Evolutionary conservation across 2,797 vertebrate species (phyloP).

Genomic region (Alcedo quadribrachys): DNA sequence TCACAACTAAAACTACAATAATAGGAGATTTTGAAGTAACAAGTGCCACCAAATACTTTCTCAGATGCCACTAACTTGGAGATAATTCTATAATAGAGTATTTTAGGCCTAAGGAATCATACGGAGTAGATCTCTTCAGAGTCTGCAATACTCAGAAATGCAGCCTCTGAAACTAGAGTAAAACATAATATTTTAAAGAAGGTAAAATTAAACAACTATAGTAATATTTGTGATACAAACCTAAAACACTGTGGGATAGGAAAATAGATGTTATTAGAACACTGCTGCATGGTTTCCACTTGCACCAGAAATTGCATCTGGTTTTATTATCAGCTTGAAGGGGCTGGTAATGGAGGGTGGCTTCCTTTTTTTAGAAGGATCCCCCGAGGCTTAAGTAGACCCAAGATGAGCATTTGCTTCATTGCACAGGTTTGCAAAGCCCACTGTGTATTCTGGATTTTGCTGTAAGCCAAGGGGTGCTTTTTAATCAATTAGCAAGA

Average conservation of each 20-base stretch:
- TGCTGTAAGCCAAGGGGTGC: not conserved
- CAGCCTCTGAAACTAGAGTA: not conserved
- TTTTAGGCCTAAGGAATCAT: not conserved
- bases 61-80: not conserved
- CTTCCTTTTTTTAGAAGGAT: not conserved
- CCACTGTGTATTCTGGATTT: not conserved
- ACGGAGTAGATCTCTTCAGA: not conserved
- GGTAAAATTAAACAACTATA: not conserved
- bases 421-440: not conserved
- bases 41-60: not conserved
- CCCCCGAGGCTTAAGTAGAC: not conserved
- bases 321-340: not conserved
- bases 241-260: not conserved
- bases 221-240: not conserved
- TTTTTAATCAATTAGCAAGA: not conserved
- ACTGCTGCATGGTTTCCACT: not conserved
- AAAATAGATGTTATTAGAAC: not conserved
- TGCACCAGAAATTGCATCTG: not conserved
- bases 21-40: not conserved
- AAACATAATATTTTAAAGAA: not conserved
- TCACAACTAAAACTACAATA: not conserved
- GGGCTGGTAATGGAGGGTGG: not conserved
- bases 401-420: not conserved
- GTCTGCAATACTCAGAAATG: not conserved
- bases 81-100: not conserved